Conservation (phyloP, 2,888 invertebrate species). For the Sarcophaga rosellei region DNA sequence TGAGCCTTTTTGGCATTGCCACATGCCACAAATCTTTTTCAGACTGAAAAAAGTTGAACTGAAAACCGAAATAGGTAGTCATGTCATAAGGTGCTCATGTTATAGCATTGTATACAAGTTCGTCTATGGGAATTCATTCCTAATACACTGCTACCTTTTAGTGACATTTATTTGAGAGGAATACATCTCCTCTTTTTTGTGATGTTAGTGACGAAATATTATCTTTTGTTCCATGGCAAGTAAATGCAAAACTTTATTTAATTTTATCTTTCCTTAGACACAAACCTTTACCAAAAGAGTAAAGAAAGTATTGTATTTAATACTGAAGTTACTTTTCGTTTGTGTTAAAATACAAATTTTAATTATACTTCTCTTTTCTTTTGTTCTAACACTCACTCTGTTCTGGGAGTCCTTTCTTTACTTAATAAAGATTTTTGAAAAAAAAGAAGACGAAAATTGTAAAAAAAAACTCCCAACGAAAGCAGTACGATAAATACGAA, state of each 20-base stretch:
- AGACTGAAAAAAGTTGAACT: too few relatives aligned
- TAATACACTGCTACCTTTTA: too few relatives aligned
- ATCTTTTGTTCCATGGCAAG: neutral
- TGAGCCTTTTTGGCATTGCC: too few relatives aligned
- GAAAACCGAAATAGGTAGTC: too few relatives aligned
- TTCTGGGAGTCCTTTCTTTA: neutral
- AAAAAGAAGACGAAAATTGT: neutral
- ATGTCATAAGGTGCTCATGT: too few relatives aligned
- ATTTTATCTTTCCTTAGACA: slow-evolving; percentile 11
- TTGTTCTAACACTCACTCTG: neutral
- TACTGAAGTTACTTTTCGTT: slow-evolving; percentile 19
- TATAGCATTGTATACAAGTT: too few relatives aligned
- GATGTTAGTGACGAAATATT: neutral
- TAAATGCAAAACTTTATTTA: slow-evolving; percentile 17
- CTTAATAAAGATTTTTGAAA: neutral
- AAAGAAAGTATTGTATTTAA: slow-evolving; percentile 4
- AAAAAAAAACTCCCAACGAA: slow-evolving; percentile 20
- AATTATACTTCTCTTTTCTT: slow-evolving; percentile 1
- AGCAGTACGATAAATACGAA: neutral
- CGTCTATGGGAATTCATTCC: too few relatives aligned
- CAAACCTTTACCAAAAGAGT: slow-evolving; percentile 2
- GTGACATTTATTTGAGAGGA: neutral
- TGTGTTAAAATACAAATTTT: slow-evolving; percentile 31
- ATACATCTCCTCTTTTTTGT: neutral
- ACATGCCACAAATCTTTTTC: too few relatives aligned